Evolutionary conservation across 2,113 vertebrate species (phyloP), one percentile per base, ranked within the genome.

Genomic region (Lepus europaeus): DNA sequence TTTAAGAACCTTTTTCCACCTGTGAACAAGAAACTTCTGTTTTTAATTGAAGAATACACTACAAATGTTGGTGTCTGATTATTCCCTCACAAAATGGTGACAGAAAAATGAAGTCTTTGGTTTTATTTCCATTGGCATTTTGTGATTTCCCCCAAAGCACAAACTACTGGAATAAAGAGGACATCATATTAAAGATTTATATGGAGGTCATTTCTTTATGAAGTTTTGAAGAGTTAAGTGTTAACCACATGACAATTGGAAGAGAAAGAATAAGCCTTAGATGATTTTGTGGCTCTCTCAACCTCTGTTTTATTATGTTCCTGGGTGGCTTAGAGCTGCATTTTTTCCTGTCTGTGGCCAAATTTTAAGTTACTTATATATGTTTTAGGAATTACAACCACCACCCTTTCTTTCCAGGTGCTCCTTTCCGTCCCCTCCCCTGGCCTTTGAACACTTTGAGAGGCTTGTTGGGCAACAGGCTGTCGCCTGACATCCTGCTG

Each of bases 201-300:
- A 39, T 84, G 70, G 33, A 73, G 93, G 68, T 90, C 17, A 80
- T 90, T 94, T 96, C 74, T 93, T 6, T 73, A 70, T 91, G 84
- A 94, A 74, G 49, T 92, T 96, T 96, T 96, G 73, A 81, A 90
- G 76, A 94, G 5, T 45, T 63, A 56, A 91, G 9, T 82, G 20
- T 95, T 96, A 90, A 63, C 11, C 45, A 93, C 29, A 25, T 95
- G 92, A 66, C 78, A 93, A 80, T 29, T 93, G 77, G 85, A 91
- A 95, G 77, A 90, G 95, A 89, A 96, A 92, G 51, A 92, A 73
- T 79, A 89, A 73, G 53, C 10, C 59, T 72, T 51, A 51, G n/a
- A 68, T 90, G 73, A 93, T 83, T 91, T 77, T 84, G 61, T 82
- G 74, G 51, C 64, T 95, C 93, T 81, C 33, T 68, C 25, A 89